Conservation (phyloP, 2,797 vertebrate genomes). For the Propithecus perrieri region DNA sequence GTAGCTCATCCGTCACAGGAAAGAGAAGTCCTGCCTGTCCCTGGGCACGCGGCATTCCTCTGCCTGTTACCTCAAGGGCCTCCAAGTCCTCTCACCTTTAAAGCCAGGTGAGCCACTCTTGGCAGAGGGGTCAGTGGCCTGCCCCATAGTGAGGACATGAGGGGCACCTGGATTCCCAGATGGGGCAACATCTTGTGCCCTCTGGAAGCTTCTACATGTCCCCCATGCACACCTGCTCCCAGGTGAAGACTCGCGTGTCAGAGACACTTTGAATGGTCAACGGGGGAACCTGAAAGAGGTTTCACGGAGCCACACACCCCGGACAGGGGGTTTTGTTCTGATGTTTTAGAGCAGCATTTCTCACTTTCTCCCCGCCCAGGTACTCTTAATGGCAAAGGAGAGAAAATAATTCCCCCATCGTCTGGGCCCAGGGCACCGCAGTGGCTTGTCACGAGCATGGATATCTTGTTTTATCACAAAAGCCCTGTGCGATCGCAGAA, state of each 20-base stretch:
- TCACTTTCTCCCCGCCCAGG: neutral
- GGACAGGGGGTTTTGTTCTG: accelerated
- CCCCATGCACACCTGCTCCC: neutral
- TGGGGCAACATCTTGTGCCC: neutral
- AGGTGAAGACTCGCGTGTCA: neutral
- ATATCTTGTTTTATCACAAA: neutral
- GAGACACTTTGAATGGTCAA: neutral
- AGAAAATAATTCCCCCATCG: neutral
- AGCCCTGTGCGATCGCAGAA: neutral
- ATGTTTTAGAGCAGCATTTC: accelerated
- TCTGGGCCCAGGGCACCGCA: neutral
- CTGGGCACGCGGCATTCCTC: accelerated
- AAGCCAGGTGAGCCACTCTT: neutral
- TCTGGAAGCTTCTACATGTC: neutral
- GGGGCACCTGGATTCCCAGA: accelerated
- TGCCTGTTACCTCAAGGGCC: neutral
- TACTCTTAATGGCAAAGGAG: neutral
- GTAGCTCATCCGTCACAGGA: accelerated
- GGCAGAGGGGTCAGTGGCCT: neutral
- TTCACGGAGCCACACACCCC: neutral
- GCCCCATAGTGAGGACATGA: neutral
- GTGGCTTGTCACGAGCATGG: neutral
- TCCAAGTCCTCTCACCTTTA: neutral
- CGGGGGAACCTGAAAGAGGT: neutral
- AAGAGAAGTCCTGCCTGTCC: too few species aligned